Evolutionary conservation across 2,888 invertebrate genomes (phyloP), one percentile per base, ranked within the genome.

Genomic region (Pyrgus malvae): DNA sequence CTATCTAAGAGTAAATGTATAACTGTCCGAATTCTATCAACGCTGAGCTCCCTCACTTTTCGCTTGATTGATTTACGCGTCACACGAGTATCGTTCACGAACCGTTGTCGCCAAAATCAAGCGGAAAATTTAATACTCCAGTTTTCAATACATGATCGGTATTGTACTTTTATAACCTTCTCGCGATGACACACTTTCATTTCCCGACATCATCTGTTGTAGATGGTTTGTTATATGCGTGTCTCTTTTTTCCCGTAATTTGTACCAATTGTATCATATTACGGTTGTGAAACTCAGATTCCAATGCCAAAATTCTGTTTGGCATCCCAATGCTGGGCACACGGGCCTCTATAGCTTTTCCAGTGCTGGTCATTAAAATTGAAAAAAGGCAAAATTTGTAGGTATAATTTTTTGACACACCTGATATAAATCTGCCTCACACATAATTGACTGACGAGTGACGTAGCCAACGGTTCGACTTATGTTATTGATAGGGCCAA

Each of bases 101-200:
- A 74, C 78, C 79, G 79, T 81, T 82, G 82, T 80, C 80, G 75
- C 79, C 74, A 80, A 84, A 84, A 81, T 80, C 76, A 82, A 84
- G 76, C 80, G 82, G 81, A 83, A 82, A 85, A 86, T 83, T 82
- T 83, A 85, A 86, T 86, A 83, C 79, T 78, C 74, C 69, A 73
- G 66, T 69, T 66, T 76, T 76, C 67, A 71, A 77, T 81, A 87
- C 89, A 87, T 88, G 87, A 83, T 81, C 81, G 59, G 72, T 80
- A 78, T 81, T 74, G 70, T 78, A 72, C 69, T 80, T 79, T 82
- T 83, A 76, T 78, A 80, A 70, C 69, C 69, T 66, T 48, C n/a
- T 19, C n/a, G 51, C 57, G 71, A 69, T 78, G 80, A 68, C 79
- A 81, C 74, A 86, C 83, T 88, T 86, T 85, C 83, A 81, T 88